Percentiles rank a stretch among this genome's conserved stretches.
Evolutionary conservation across 2,797 vertebrate species (phyloP).

Genomic region (Tolypeutes matacus): DNA sequence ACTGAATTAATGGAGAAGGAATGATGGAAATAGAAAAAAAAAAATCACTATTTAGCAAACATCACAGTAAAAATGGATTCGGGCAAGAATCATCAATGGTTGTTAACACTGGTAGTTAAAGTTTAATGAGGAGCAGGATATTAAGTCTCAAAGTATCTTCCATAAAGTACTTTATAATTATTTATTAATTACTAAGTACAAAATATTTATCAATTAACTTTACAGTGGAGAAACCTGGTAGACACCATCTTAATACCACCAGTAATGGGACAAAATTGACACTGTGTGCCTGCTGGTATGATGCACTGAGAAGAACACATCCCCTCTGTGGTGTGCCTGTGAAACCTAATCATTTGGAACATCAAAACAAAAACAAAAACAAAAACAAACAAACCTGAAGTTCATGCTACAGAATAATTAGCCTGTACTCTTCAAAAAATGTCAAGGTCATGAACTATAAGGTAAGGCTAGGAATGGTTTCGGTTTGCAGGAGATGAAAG

Average conservation of each 20-base stretch:
- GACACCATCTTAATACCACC: background rate
- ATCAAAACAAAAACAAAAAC: background rate
- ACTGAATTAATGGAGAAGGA: conserved; percentile 31
- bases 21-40: conserved; percentile 1
- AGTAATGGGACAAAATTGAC: background rate
- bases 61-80: conserved; percentile 40
- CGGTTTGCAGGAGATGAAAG: conserved; percentile 16
- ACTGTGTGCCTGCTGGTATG: background rate
- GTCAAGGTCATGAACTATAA: conserved; percentile 33
- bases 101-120: conserved; percentile 1
- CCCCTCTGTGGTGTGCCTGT: background rate
- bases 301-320: background rate
- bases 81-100: conserved; percentile 18
- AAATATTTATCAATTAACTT: conserved; percentile 53
- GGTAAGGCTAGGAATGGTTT: conserved; percentile 11
- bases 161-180: conserved; percentile 45
- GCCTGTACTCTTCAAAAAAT: conserved; percentile 38
- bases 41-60: conserved; percentile 43
- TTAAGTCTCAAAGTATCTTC: conserved; percentile 27
- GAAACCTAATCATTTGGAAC: conserved; percentile 51
- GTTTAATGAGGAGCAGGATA: conserved; percentile 45
- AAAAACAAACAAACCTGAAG: background rate
- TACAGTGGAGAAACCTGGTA: background rate
- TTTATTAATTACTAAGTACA: conserved; percentile 45
- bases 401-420: conserved; percentile 50